phyloP scores from a whole-genome alignment of 2,113 vertebrate species.

The Polypterus bichir region DNA sequence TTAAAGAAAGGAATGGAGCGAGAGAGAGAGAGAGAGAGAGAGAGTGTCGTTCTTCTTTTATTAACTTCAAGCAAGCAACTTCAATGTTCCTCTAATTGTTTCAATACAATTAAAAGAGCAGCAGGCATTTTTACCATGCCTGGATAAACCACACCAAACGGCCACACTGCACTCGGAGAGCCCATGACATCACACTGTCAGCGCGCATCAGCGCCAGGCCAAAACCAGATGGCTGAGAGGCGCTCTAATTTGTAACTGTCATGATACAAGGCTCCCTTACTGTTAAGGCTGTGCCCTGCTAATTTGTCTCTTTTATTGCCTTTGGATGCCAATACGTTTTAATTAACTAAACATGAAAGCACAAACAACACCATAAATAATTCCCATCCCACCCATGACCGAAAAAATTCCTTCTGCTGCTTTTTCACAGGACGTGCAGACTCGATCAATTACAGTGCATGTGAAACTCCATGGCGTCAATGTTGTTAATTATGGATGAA shows the following conservation, averaged over 20 bases:
- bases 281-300: conserved; percentile 40
- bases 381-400: conserved; percentile 36
- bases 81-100: too few relatives aligned
- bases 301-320: conserved; percentile 49
- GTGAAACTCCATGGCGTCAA: too few relatives aligned
- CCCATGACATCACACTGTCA: conserved; percentile 35
- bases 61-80: too few relatives aligned
- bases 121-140: too few relatives aligned
- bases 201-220: conserved; percentile 39
- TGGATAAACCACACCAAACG: conserved; percentile 13
- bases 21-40: too few relatives aligned
- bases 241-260: conserved; percentile 33
- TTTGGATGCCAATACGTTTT: conserved; percentile 48
- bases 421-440: conserved; percentile 21
- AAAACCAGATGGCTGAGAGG: conserved; percentile 37
- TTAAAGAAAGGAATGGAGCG: too few relatives aligned
- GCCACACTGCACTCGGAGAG: conserved; percentile 40
- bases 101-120: too few relatives aligned
- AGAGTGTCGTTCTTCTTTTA: too few relatives aligned
- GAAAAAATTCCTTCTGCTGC: conserved; percentile 41
- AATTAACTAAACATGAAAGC: conserved; percentile 47
- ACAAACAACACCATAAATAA: conserved; percentile 53
- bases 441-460: conserved; percentile 23
- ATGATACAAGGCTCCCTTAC: conserved; percentile 33
- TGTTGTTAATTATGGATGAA: too few relatives aligned